Evolutionary conservation across 1,140 invertebrate species (phyloP), one percentile per base, ranked within the genome.

Genomic region (Drosophila arawakana): DNA sequence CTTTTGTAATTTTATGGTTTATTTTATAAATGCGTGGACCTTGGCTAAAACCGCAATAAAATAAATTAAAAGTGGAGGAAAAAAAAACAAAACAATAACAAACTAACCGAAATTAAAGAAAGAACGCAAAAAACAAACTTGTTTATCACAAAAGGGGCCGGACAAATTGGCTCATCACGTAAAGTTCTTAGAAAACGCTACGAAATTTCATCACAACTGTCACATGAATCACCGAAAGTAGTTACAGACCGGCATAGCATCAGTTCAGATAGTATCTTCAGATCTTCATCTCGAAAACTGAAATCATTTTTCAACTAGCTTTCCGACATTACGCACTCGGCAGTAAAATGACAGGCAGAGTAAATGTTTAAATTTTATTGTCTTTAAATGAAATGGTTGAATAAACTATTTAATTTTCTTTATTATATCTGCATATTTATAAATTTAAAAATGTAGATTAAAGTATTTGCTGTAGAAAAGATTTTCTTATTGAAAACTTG

Each of bases 121-220:
- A 68, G 47, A 83, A 63, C 35, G 39, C 60, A 46, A 75, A 82
- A 52, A 43, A 69, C 78, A 54, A 72, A 79, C 81, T 79, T 86
- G 81, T 86, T 85, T 85, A 85, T 78, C 66, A 61, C 81, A 59
- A 77, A 76, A 76, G 81, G 69, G 69, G 69, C 62, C 35, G 50
- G 69, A 9, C 77, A 69, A 66, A 74, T 78, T 67, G 61, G 74
- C 81, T 68, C 81, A 81, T 78, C 81, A 70, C 69, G 71, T 68
- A 71, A 66, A 73, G 60, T 85, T 85, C 81, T 71, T 50, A 79
- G 81, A 85, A 76, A 73, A 61, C 59, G 35, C 15, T 49, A 49
- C 50, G 54, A 47, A 78, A 85, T 86, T 85, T 85, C 81, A 85
- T 85, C 81, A 85, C 54, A 54, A 30, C 25, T 30, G 52, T 81